phyloP scores from a whole-genome alignment of 53 echinoderm and acorn worm species.

The Henricia sp. region DNA sequence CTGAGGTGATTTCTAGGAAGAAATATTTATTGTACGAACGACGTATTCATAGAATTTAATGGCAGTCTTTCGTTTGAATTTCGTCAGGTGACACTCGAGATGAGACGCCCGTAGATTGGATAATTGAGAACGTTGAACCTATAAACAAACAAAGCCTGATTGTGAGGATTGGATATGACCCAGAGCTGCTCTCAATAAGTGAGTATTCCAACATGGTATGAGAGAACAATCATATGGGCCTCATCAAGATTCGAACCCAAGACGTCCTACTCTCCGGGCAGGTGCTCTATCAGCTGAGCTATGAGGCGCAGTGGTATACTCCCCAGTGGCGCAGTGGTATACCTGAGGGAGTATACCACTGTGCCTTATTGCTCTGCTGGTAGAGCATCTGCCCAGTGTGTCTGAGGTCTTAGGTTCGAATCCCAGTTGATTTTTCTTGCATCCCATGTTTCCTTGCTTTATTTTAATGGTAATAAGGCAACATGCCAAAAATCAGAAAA shows the following conservation, averaged over 20 bases:
- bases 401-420: too few species aligned
- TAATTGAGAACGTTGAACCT: conserved; percentile 42
- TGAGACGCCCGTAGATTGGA: conserved; percentile 55
- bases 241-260: too few species aligned
- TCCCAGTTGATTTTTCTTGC: too few species aligned
- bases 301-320: background rate
- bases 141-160: conserved; percentile 50
- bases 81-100: conserved; percentile 43
- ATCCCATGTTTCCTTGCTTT: too few species aligned
- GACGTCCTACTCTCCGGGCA: too few species aligned
- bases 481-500: too few species aligned
- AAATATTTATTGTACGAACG: background rate
- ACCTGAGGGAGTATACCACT: background rate
- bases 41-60: background rate
- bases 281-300: background rate
- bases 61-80: background rate
- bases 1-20: background rate
- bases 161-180: conserved; percentile 73
- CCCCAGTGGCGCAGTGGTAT: too few species aligned
- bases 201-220: conserved; percentile 35
- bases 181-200: conserved; percentile 79
- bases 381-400: background rate
- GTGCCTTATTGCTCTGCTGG: background rate
- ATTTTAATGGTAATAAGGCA: too few species aligned
- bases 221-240: background rate